These are phyloP conservation scores for Erannis defoliaria DNA, from an alignment of 2,888 invertebrate genomes.

Conservation along the genomic window DNA sequence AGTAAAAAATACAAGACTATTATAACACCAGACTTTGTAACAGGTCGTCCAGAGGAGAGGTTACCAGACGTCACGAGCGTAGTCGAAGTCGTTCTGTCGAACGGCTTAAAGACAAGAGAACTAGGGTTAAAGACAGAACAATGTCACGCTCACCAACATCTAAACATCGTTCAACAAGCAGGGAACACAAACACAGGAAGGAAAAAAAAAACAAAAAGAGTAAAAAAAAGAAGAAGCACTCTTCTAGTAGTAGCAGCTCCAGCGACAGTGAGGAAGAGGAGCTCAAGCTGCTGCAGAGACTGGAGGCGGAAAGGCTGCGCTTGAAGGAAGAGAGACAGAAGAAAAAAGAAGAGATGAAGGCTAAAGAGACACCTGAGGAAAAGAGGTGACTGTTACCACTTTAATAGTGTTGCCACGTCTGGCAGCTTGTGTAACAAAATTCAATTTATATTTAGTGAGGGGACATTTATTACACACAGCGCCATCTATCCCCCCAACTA, in stretches of 20 bases:
- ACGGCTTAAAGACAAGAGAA: constrained; percentile 50
- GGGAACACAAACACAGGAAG: constrained; percentile 50
- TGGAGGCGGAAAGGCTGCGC: constrained; percentile 90
- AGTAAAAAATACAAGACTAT: background rate
- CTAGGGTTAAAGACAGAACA: constrained; percentile 49
- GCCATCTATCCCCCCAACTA: no score
- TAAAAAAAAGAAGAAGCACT: constrained; percentile 66
- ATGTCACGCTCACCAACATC: constrained; percentile 42
- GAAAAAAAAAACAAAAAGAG: constrained; percentile 66
- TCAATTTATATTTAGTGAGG: no score
- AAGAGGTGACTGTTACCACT: constrained; percentile 86
- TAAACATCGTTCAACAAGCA: constrained; percentile 61
- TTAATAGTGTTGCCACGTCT: background rate
- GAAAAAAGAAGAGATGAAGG: constrained; percentile 92
- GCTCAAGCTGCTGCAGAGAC: constrained; percentile 89
- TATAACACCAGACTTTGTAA: no score
- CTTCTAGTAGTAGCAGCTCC: constrained; percentile 62
- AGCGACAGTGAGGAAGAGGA: constrained; percentile 85
- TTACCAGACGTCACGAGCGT: constrained; percentile 53
- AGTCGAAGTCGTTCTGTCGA: constrained; percentile 61
- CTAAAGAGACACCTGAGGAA: constrained; percentile 98
- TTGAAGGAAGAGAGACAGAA: constrained; percentile 88
- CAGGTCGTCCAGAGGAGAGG: constrained; percentile 71
- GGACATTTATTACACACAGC: no score
- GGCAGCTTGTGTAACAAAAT: no score